Conservation (phyloP, 2,113 vertebrate species). For the Melanerpes formicivorus region DNA sequence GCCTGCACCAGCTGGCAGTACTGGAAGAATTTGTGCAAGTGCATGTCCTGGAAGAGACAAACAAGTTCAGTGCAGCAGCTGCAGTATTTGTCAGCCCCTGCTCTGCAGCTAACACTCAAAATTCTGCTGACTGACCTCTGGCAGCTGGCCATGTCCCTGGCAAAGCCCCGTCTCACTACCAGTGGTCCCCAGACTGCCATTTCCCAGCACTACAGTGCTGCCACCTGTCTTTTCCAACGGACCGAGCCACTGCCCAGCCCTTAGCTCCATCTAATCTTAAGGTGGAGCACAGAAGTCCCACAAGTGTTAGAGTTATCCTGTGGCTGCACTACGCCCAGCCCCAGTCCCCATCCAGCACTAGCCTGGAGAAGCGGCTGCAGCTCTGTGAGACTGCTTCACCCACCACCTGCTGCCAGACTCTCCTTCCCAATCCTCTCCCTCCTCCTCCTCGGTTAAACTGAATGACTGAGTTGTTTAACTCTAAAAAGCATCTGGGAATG, state of each 20-base stretch:
- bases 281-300: neutral
- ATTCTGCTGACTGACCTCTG: neutral
- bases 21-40: conserved; percentile 96
- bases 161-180: neutral
- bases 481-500: neutral
- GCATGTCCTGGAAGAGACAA: conserved; percentile 85
- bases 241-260: neutral
- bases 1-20: conserved; percentile 89
- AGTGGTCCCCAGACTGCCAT: neutral
- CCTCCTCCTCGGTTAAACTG: neutral
- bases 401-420: neutral
- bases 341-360: accelerated
- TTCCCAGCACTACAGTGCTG: neutral
- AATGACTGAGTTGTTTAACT: neutral
- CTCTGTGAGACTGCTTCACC: neutral
- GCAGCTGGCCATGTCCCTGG: neutral
- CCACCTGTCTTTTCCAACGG: neutral
- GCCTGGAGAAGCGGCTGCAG: neutral
- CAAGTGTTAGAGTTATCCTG: neutral
- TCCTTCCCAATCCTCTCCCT: neutral
- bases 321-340: neutral
- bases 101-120: neutral
- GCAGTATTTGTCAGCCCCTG: neutral
- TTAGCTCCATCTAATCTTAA: neutral
- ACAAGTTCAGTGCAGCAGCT: neutral